Conservation (phyloP, 2,113 vertebrate species). For the Gopherus evgoodei region DNA sequence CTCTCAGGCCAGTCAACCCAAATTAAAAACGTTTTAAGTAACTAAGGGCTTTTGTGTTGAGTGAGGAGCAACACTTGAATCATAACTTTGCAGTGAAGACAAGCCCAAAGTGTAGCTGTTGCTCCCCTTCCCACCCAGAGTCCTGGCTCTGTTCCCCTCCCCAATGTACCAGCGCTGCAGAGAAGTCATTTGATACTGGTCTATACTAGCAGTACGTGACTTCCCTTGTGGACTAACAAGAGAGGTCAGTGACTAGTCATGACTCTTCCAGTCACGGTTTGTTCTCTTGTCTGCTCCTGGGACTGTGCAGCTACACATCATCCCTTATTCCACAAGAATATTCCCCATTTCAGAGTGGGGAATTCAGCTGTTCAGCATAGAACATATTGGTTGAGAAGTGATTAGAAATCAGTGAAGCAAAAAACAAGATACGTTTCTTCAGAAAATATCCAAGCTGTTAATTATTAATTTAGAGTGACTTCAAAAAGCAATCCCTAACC, state of each 20-base stretch:
- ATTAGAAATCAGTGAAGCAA: conserved; percentile 41
- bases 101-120: background rate
- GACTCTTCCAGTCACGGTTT: background rate
- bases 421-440: background rate
- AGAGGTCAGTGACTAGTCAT: background rate
- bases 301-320: background rate
- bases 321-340: background rate
- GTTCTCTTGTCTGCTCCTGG: background rate
- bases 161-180: background rate
- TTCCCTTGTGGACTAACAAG: background rate
- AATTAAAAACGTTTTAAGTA: background rate
- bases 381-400: conserved; percentile 27
- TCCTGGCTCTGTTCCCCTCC: too few species aligned
- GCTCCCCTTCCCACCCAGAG: too few species aligned
- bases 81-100: background rate
- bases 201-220: background rate
- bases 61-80: background rate
- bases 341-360: background rate
- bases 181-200: background rate
- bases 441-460: background rate
- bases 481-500: conserved; percentile 18
- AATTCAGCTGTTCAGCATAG: conserved; percentile 15
- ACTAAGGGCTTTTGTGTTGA: background rate
- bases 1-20: background rate
- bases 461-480: conserved; percentile 35